Evolutionary conservation across 2,888 invertebrate genomes (phyloP), one percentile per base, ranked within the genome.

Genomic region (Amorpha juglandis): DNA sequence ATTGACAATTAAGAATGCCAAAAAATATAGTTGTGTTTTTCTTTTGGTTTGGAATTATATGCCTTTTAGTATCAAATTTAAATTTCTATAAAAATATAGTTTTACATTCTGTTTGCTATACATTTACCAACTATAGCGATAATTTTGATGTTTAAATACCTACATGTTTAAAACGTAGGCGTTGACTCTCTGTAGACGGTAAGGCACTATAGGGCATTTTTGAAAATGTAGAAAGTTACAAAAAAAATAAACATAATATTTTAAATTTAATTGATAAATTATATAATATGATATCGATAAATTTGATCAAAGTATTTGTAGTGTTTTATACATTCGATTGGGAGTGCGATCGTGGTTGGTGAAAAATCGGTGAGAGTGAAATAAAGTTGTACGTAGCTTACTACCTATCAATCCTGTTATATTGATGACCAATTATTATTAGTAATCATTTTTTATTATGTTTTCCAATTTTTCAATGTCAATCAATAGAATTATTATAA

Each of bases 281-380:
- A 27, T 27, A 27, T 27, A 27, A 27, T 71, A 74, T 75, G 69
- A 77, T 78, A 77, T 76, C 72, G 74, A 78, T 74, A 71, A 73
- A 83, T 83, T 78, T 83, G 81, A 81, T 82, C 80, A 84, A 83
- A 80, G 75, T 86, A 84, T 80, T 81, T 77, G 83, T 87, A 88
- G 87, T 86, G 69, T 89, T 88, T 89, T 88, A 84, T 88, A 88
- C 83, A 80, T 67, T 79, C 79, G 81, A 66, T 53, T 74, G 71
- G 69, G 70, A 64, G 51, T 85, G 83, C 71, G 78, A 80, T 76
- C 68, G 74, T 79, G 75, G 38, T 50, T 27, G 35, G 14, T 62
- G 8, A 19, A 6, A 50, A 16, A 19, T 16, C 6, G 1, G 19
- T 6, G 3, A 0, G 19, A 50, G 16, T 48, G 48, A 6, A n/a